Evolutionary conservation across 2,797 vertebrate species (phyloP), one percentile per base, ranked within the genome.

Genomic region (Ibycter americanus): DNA sequence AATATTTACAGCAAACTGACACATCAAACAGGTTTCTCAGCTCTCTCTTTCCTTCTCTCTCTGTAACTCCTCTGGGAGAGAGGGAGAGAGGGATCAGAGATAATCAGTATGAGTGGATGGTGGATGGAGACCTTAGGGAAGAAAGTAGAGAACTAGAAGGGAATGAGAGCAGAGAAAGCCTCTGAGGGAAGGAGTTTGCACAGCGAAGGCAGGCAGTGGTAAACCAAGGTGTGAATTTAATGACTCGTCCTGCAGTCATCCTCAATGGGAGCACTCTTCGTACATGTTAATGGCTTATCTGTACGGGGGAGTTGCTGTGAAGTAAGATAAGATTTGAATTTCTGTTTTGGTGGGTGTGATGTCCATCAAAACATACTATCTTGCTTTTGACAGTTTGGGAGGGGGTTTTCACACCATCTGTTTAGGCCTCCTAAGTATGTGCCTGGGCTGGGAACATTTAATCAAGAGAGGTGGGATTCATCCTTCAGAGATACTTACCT

Each of bases 1-100:
- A 96, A 68, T 92, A 93, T 94, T 95, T 94, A 89, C 86, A 93
- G 74, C 32, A 96, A 96, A 91, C 74, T 73, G 78, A 87, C 71
- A 78, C 7, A 68, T 92, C 52, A 93, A 54, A 63, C 49, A 81
- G 42, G 81, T 91, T 95, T 94, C 67, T 87, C 70, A 73, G 29
- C 44, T 92, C 66, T 89, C 78, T 12, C 20, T 78, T 76, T 68
- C 58, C 66, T 47, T 90, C 27, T 77, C 15, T 82, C 29, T 82
- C 80, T 81, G 14, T 52, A 87, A 79, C 32, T 80, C 40, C 65
- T 77, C 65, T 67, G 68, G 92, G 62, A 74, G 16, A 79, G 47
- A 62, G n/a, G 6, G 32, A 78, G 42, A 90, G 74, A 88, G 27
- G 31, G n/a, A 80, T 68, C 32, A 52, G 71, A 85, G 38, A 26